phyloP scores from a whole-genome alignment of 2,888 invertebrate genomes.

The Polyploca ridens region DNA sequence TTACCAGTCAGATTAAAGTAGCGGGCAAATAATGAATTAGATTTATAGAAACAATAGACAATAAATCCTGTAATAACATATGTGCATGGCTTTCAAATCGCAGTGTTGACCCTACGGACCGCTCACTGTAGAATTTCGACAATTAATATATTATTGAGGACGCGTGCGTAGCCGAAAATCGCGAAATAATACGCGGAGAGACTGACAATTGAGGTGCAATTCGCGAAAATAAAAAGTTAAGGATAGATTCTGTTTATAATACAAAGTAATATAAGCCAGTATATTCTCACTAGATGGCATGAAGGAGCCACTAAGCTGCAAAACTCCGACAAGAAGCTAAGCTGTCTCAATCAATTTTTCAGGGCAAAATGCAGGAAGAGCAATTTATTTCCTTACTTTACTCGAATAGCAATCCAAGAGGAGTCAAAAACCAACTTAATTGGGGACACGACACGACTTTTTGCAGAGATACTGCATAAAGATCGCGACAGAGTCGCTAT shows the following conservation, averaged over 20 bases:
- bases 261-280: background rate
- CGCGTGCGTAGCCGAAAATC: constrained; percentile 44
- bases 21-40: background rate
- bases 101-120: constrained; percentile 36
- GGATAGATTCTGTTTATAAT: constrained; percentile 17
- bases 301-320: too few relatives aligned
- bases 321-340: too few relatives aligned
- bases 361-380: too few relatives aligned
- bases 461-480: too few relatives aligned
- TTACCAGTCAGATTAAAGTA: background rate
- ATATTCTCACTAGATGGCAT: background rate
- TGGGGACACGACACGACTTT: too few relatives aligned
- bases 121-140: constrained; percentile 38
- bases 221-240: constrained; percentile 33
- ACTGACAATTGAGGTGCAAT: constrained; percentile 31
- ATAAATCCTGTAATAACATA: constrained; percentile 25
- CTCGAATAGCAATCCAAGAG: too few relatives aligned
- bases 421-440: too few relatives aligned
- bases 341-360: too few relatives aligned
- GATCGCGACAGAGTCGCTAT: too few relatives aligned
- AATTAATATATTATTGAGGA: constrained; percentile 51
- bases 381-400: too few relatives aligned
- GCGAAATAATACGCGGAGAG: constrained; percentile 39
- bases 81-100: constrained; percentile 23
- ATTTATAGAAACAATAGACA: constrained; percentile 1